A percentile compares a stretch with the other conserved stretches of the same genome.
phyloP scores from a whole-genome alignment of 2,113 vertebrate genomes.

The Phylloscopus trochilus region DNA sequence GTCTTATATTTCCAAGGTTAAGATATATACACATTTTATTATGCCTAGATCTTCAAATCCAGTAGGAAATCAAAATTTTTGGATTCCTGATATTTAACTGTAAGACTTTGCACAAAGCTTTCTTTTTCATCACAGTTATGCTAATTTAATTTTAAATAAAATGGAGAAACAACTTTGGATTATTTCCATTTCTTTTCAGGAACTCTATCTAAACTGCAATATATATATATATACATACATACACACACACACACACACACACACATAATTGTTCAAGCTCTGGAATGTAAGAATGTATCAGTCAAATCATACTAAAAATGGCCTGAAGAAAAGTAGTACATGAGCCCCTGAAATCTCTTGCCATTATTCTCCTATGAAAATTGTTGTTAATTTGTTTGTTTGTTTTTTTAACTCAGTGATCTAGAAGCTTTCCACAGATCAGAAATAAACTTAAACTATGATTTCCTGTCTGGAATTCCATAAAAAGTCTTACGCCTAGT shows the following conservation, averaged over 20 bases:
- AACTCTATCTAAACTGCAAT: not conserved
- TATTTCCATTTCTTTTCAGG: not conserved
- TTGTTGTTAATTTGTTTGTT: not conserved
- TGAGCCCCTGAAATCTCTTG: not conserved
- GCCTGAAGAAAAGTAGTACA: not conserved
- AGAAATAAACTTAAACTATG: not conserved
- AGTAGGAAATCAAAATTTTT: not conserved
- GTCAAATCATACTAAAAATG: not conserved
- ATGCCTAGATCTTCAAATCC: not conserved
- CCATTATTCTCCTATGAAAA: not conserved
- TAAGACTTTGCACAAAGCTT: not conserved
- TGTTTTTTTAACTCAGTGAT: accelerated
- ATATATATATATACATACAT: not conserved
- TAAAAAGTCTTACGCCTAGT: not conserved
- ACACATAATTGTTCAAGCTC: not conserved
- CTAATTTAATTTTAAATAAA: not conserved
- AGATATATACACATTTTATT: not conserved
- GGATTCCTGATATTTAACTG: not conserved
- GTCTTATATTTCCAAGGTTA: not conserved
- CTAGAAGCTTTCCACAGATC: not conserved
- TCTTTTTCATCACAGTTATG: not conserved
- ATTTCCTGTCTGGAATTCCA: not conserved
- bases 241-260: too few relatives aligned
- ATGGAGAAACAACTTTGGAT: not conserved
- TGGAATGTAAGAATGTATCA: not conserved